Evolutionary conservation across 2,113 vertebrate genomes (phyloP).

Genomic region (Corapipo altera): DNA sequence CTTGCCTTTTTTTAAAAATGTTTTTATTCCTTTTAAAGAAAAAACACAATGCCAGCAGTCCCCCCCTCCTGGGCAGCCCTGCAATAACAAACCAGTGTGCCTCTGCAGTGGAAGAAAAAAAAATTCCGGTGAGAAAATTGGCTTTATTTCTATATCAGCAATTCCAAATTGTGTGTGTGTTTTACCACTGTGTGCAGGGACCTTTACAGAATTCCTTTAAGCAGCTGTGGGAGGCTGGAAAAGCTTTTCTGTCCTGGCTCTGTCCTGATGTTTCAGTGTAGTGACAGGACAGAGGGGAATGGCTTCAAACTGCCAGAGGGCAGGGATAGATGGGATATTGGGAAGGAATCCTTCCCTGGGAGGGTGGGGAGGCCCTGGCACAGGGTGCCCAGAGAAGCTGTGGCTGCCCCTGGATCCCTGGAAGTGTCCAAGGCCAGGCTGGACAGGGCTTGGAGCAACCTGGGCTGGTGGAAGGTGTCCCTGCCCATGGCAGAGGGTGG

Average conservation of each 20-base stretch:
- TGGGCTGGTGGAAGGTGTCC: not conserved
- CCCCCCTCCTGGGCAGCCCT: conserved; percentile 67
- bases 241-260: not conserved
- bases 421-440: not conserved
- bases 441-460: not conserved
- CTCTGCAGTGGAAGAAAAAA: conserved; percentile 74
- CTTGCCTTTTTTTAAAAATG: not conserved
- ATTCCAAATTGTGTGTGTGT: not conserved
- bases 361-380: not conserved
- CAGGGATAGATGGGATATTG: fast-evolving
- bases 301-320: not conserved
- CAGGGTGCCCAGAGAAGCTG: not conserved
- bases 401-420: not conserved
- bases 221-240: not conserved
- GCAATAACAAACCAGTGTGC: conserved; percentile 73
- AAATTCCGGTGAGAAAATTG: conserved; percentile 70
- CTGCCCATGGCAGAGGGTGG: not conserved
- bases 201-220: not conserved
- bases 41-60: conserved; percentile 71
- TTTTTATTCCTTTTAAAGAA: conserved; percentile 67
- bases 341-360: fast-evolving
- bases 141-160: not conserved
- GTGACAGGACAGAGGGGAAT: not conserved
- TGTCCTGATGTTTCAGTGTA: not conserved
- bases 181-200: not conserved